These are phyloP conservation scores for Brachyrhaphis roseni DNA, from an alignment of 2,797 vertebrate genomes.

Conservation along the genomic window DNA sequence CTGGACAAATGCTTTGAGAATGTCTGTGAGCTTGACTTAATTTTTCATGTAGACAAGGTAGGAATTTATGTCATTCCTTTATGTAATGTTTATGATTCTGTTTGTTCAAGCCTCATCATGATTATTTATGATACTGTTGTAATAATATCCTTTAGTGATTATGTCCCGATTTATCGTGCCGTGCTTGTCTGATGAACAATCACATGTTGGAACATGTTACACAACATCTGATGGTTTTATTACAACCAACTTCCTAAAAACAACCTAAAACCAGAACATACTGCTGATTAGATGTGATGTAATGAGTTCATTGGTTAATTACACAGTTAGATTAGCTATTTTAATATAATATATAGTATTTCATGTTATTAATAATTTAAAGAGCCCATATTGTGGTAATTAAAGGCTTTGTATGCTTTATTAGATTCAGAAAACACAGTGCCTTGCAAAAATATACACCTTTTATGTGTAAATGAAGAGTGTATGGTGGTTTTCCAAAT, in stretches of 20 bases:
- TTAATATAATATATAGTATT: background rate
- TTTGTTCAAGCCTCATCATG: background rate
- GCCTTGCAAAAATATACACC: background rate
- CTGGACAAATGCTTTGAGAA: constrained; percentile 99
- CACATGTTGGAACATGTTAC: constrained; percentile 2
- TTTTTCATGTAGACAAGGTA: constrained; percentile 99
- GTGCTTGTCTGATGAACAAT: background rate
- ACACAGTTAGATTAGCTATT: background rate
- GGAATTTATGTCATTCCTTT: constrained; percentile 4
- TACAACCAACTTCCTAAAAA: background rate
- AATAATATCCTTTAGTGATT: background rate
- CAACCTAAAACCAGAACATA: background rate
- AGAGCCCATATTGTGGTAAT: background rate
- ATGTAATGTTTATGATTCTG: constrained; percentile 8
- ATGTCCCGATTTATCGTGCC: background rate
- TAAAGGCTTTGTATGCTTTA: background rate
- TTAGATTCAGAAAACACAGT: background rate
- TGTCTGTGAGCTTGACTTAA: constrained; percentile 98
- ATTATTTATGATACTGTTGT: background rate
- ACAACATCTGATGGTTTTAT: constrained; percentile 1
- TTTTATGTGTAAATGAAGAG: background rate
- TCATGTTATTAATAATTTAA: background rate
- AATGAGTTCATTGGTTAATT: background rate
- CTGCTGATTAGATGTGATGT: background rate
- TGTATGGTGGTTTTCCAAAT: background rate